Base-by-base conservation (phyloP, 2,888 invertebrate genomes). In the Lissocephala sabroskyi region DNA sequence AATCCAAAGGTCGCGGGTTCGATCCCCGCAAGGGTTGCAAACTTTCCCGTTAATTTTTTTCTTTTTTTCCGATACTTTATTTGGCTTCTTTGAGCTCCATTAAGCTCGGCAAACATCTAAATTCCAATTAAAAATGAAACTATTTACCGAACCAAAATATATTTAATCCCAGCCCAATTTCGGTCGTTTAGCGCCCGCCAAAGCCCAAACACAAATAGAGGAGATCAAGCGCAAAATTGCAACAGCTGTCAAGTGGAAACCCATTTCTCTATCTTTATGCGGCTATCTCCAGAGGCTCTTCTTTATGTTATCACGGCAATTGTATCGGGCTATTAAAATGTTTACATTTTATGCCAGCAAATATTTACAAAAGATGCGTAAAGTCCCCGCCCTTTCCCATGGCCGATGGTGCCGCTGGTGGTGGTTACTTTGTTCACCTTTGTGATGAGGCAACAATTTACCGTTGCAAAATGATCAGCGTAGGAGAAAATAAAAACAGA, bases 1-100 rank as follows among this genome's bases (percentile, higher is more conserved):
- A 84, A 84, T 84, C 84, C 82, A 82, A 84, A 84, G 84, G 84
- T 84, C 84, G 84, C 83, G 84, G 83, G 84, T 84, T 84, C 84
- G 84, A 84, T 83, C 83, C 84, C 83, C 84, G 83, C 84, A 82
- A 83, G 84, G 84, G 84, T 79, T 81, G 80, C 49, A 43, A 13
- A 3, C 14, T 29, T n/a, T 16, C 26, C 29, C 26, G 9, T 30
- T 29, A 29, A 26, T 28, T 41, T 28, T 16, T 29, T 36, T 36
- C 9, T 14, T 3, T 28, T 41, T 41, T 40, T 40, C n/a, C n/a
- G n/a, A n/a, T n/a, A n/a, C n/a, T n/a, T 40, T 26, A 19, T 16
- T 1, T 14, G 14, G 4, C 13, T 28, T 26, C 1, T 13, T 9
- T 28, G 45, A 59, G 51, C 50, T 39, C 61, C 56, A 76, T 70